Conservation (phyloP, 2,888 invertebrate genomes). For the Tubulanus polymorphus region DNA sequence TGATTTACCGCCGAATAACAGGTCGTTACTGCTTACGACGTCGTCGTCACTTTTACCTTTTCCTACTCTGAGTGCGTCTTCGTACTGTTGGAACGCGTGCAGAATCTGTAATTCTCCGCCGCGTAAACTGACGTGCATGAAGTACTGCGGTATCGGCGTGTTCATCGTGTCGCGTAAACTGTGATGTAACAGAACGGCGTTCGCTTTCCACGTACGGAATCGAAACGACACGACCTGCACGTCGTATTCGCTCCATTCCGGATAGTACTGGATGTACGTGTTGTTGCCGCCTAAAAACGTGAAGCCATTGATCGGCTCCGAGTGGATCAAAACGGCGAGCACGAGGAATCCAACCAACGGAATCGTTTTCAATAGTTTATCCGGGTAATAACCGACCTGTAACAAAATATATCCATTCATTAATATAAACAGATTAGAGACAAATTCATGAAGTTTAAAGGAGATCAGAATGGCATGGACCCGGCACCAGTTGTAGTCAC, state of each 20-base stretch:
- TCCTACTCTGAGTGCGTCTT: slow-evolving; percentile 27
- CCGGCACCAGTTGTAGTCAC: no score
- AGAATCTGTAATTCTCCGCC: slow-evolving; percentile 29
- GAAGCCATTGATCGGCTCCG: neutral
- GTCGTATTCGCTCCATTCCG: neutral
- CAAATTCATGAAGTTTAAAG: no score
- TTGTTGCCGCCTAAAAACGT: neutral
- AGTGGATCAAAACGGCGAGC: no score
- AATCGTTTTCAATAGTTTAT: no score
- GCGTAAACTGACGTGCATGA: slow-evolving; percentile 30
- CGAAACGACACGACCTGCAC: slow-evolving; percentile 28
- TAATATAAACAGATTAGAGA: no score
- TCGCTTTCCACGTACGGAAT: slow-evolving; percentile 33
- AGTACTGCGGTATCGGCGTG: slow-evolving; percentile 18
- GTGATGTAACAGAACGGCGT: slow-evolving; percentile 29
- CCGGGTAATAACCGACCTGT: no score
- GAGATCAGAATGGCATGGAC: no score
- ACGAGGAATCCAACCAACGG: no score
- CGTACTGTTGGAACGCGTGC: slow-evolving; percentile 27
- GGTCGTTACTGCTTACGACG: no score
- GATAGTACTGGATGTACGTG: neutral
- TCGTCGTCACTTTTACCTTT: slow-evolving; percentile 28
- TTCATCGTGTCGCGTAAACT: neutral
- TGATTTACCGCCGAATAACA: no score
- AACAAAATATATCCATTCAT: no score